Evolutionary conservation across 2,888 invertebrate genomes (phyloP).

Genomic region (Calliopum simillimum): DNA sequence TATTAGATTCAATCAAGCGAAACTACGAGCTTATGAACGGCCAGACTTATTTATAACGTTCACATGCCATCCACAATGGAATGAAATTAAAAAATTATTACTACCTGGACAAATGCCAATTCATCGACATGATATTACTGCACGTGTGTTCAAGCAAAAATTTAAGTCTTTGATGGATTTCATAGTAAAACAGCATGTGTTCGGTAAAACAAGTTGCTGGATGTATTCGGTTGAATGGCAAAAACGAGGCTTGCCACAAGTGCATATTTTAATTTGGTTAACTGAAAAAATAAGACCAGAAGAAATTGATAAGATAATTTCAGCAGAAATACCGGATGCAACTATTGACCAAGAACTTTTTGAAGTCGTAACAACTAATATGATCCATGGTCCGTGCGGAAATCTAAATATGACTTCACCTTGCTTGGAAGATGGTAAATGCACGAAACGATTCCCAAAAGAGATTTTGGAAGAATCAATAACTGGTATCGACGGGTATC

Average conservation of each 20-base stretch:
- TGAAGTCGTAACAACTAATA: constrained; percentile 13
- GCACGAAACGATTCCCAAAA: constrained; percentile 8
- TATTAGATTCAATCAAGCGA: constrained; percentile 54
- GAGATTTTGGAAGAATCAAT: constrained; percentile 23
- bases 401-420: neutral
- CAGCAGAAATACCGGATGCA: constrained; percentile 42
- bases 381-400: constrained; percentile 28
- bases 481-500: constrained; percentile 25
- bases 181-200: constrained; percentile 37
- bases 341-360: neutral
- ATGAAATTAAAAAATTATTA: constrained; percentile 22
- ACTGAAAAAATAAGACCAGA: constrained; percentile 48
- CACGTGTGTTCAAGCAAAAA: constrained; percentile 42
- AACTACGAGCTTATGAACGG: too few species aligned
- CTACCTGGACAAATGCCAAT: neutral
- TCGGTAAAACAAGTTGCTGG: constrained; percentile 42
- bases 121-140: constrained; percentile 35
- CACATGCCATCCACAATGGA: constrained; percentile 34
- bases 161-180: constrained; percentile 38
- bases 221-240: constrained; percentile 54
- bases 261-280: constrained; percentile 54
- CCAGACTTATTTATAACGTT: constrained; percentile 46
- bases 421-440: constrained; percentile 30
- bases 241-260: constrained; percentile 54
- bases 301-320: constrained; percentile 48